phyloP scores from a whole-genome alignment of 2,797 vertebrate species.

The Notamacropus eugenii region DNA sequence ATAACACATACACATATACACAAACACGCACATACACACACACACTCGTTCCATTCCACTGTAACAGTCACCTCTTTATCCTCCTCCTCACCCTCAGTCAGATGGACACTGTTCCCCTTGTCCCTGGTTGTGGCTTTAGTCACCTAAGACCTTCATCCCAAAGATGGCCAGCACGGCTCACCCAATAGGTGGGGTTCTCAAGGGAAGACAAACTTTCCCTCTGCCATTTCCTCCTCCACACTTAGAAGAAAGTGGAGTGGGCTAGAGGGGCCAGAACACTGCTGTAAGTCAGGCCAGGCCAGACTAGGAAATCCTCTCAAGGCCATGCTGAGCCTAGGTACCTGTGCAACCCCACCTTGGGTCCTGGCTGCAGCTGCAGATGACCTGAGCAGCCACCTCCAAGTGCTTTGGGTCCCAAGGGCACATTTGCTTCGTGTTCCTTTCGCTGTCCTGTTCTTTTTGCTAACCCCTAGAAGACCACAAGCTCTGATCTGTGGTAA shows the following conservation, averaged over 20 bases:
- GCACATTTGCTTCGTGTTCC: background rate
- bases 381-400: background rate
- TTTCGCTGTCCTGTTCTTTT: background rate
- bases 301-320: too few relatives aligned
- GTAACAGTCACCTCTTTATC: background rate
- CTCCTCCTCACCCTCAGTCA: background rate
- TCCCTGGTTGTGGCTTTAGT: background rate
- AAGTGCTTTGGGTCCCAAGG: background rate
- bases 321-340: background rate
- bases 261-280: too few relatives aligned
- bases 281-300: background rate
- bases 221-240: background rate
- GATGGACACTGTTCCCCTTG: too few relatives aligned
- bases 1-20: background rate
- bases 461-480: background rate
- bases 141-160: background rate
- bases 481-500: background rate
- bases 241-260: background rate
- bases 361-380: background rate
- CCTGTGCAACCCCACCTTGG: background rate
- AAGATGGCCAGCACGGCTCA: background rate
- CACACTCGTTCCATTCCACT: too few relatives aligned
- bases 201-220: background rate
- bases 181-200: too few relatives aligned
- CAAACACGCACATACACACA: background rate